Evolutionary conservation across 1,140 invertebrate species (phyloP).

Genomic region (Camponotus vicinus): DNA sequence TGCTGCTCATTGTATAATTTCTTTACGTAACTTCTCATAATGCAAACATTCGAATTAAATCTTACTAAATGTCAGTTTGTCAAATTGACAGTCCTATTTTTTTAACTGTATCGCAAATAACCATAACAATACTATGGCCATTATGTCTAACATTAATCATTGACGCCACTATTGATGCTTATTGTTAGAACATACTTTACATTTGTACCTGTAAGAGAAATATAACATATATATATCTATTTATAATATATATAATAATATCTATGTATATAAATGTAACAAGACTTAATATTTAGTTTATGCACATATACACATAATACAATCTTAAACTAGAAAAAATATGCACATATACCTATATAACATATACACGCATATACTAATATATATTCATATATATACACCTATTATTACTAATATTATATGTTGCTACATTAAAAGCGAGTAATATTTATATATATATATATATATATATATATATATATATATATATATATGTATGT

Average conservation of each 20-base stretch:
- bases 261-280: no score
- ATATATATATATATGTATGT: background rate
- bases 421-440: no score
- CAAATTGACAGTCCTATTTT: background rate
- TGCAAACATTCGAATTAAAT: background rate
- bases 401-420: no score
- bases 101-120: background rate
- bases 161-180: background rate
- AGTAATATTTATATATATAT: no score
- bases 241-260: no score
- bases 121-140: constrained; percentile 33
- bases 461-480: no score
- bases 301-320: background rate
- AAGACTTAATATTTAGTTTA: constrained; percentile 11
- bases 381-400: background rate
- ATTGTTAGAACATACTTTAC: constrained; percentile 12
- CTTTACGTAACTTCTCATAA: background rate
- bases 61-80: background rate
- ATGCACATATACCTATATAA: background rate
- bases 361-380: background rate
- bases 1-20: background rate
- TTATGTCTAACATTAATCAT: constrained; percentile 28
- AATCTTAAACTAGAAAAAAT: background rate
- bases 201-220: constrained; percentile 35
- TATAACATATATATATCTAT: background rate